These are phyloP conservation scores for Cassiopea andromeda DNA, from an alignment of 30 jellyfish, hydroid and myxozoan genomes.

Conservation along the genomic window DNA sequence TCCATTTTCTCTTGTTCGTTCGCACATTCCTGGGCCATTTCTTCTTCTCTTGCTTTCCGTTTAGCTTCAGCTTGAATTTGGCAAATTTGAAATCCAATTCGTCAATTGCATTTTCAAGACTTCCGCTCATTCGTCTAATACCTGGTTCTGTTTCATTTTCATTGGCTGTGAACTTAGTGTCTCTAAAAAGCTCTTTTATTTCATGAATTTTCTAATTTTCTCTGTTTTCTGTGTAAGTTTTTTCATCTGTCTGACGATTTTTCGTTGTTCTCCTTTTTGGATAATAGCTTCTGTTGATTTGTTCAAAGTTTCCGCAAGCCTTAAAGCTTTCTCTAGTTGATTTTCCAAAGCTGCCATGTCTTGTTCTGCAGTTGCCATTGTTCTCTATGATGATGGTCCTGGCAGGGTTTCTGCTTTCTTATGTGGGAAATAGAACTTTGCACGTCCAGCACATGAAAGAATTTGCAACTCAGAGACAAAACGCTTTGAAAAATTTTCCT, in stretches of 20 bases:
- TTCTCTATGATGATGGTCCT: constrained; percentile 13
- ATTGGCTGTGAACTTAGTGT: not conserved
- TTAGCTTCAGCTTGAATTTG: not conserved
- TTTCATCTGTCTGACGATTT: constrained; percentile 1
- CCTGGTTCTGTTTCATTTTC: not conserved
- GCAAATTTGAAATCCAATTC: not conserved
- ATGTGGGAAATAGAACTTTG: not conserved
- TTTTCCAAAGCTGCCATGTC: not conserved
- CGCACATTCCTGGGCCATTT: not conserved
- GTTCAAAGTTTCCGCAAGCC: not conserved
- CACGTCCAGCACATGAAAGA: not conserved
- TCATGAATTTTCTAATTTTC: not conserved
- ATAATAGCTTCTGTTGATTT: constrained; percentile 5
- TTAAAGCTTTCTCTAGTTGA: not conserved
- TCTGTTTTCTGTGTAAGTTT: not conserved
- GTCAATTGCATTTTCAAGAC: not conserved
- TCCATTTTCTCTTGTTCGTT: not conserved
- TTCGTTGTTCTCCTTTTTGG: not conserved
- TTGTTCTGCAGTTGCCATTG: not conserved
- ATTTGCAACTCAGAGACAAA: not conserved
- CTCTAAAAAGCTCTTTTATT: not conserved
- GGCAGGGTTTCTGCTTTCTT: constrained; percentile 4
- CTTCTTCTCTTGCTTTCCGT: not conserved
- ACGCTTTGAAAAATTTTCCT: not conserved
- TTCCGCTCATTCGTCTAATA: not conserved